Evolutionary conservation across 2,888 invertebrate species (phyloP).

Genomic region (Himalopsyche kuldschensis): DNA sequence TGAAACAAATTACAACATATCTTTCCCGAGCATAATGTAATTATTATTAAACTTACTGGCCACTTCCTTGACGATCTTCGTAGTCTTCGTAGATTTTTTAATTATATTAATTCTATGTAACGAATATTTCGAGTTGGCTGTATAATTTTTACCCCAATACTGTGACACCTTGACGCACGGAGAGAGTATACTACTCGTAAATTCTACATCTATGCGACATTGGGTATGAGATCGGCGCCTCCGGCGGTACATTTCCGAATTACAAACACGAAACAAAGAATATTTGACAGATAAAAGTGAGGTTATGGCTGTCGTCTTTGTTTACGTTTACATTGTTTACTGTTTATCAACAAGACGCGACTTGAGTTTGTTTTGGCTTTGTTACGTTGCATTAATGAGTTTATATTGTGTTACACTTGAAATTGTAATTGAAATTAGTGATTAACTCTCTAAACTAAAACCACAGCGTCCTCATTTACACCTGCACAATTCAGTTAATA

Average conservation of each 20-base stretch:
- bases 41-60: too few species aligned
- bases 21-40: too few species aligned
- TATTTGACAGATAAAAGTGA: not conserved
- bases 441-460: too few species aligned
- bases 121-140: not conserved
- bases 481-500: too few species aligned
- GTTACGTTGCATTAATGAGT: not conserved
- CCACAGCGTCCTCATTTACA: too few species aligned
- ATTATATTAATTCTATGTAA: not conserved
- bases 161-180: not conserved
- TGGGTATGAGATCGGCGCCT: not conserved
- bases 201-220: not conserved
- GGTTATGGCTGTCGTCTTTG: not conserved
- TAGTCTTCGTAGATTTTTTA: too few species aligned
- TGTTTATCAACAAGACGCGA: not conserved
- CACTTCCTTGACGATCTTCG: too few species aligned
- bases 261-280: not conserved
- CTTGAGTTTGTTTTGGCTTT: not conserved
- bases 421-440: too few species aligned
- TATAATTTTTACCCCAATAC: not conserved
- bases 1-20: too few species aligned
- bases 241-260: not conserved
- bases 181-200: not conserved
- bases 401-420: too few species aligned
- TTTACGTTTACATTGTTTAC: not conserved